Conservation (phyloP, 1,140 invertebrate species). For the Mycetomoellerius zeteki region DNA sequence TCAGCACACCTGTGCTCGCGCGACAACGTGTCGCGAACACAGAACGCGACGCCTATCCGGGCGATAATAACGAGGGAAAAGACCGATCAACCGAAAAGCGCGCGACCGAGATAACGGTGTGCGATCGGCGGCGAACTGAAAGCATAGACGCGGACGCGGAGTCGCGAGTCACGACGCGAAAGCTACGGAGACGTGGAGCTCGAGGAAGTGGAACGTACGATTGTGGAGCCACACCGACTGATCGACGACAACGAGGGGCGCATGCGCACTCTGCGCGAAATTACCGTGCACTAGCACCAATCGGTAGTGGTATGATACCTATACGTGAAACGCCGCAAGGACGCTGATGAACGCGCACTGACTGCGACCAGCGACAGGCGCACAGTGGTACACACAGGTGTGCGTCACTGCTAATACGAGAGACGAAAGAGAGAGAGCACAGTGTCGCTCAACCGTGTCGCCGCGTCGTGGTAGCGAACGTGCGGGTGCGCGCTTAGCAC, state of each 20-base stretch:
- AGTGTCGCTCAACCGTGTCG: constrained; percentile 76
- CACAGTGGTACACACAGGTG: constrained; percentile 36
- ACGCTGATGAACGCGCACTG: constrained; percentile 18
- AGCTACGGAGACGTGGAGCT: constrained; percentile 65
- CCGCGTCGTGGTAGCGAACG: background rate
- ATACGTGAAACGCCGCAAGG: constrained; percentile 27
- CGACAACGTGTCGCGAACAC: background rate
- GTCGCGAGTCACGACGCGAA: constrained; percentile 69
- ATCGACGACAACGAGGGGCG: constrained; percentile 45
- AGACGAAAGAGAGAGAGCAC: constrained; percentile 75
- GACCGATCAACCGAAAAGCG: background rate
- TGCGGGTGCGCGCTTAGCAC: background rate
- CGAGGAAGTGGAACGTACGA: constrained; percentile 30
- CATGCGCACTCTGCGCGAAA: constrained; percentile 74
- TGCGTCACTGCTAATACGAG: constrained; percentile 75
- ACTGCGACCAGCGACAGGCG: constrained; percentile 9
- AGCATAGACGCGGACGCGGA: constrained; percentile 53
- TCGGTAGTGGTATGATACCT: background rate
- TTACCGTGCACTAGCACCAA: constrained; percentile 29
- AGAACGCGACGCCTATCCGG: background rate
- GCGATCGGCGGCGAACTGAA: constrained; percentile 64
- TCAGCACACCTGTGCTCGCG: constrained; percentile 41
- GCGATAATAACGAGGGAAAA: background rate
- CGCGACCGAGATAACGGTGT: constrained; percentile 14
- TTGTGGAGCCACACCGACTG: constrained; percentile 46